These are phyloP conservation scores for Pachyseris speciosa DNA, from an alignment of 64 coral and sea anemone species.

Conservation along the genomic window DNA sequence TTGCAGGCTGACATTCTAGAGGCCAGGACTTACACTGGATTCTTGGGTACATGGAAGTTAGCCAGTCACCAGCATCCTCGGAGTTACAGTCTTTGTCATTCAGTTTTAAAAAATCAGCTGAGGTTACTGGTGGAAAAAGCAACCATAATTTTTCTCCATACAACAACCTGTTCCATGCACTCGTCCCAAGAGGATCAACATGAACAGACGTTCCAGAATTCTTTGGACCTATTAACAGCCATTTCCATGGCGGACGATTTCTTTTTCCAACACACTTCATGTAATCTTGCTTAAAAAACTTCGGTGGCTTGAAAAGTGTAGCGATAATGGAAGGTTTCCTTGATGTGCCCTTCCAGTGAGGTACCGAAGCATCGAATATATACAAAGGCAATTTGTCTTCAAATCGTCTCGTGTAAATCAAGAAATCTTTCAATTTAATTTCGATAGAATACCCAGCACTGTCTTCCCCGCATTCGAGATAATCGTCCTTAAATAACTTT, in stretches of 20 bases:
- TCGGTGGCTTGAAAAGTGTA: not conserved
- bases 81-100: not conserved
- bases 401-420: not conserved
- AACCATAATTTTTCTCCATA: slow-evolving; percentile 14
- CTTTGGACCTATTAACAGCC: slow-evolving; percentile 20
- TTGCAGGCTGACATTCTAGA: not conserved
- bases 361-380: slow-evolving; percentile 10
- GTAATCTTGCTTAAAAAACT: slow-evolving; percentile 24
- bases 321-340: not conserved
- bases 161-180: slow-evolving; percentile 29
- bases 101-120: not conserved
- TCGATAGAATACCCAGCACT: not conserved
- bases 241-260: not conserved
- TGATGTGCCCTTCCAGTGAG: not conserved
- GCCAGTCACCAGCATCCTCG: not conserved
- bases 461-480: slow-evolving; percentile 13
- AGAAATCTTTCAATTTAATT: slow-evolving; percentile 21
- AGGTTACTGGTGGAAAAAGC: slow-evolving; percentile 9
- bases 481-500: not conserved
- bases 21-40: not conserved
- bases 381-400: slow-evolving; percentile 26
- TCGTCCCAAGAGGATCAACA: slow-evolving; percentile 16
- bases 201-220: slow-evolving; percentile 19
- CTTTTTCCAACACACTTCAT: not conserved
- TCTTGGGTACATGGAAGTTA: not conserved